Conservation (phyloP, 2,797 vertebrate species). For the Bucorvus abyssinicus region DNA sequence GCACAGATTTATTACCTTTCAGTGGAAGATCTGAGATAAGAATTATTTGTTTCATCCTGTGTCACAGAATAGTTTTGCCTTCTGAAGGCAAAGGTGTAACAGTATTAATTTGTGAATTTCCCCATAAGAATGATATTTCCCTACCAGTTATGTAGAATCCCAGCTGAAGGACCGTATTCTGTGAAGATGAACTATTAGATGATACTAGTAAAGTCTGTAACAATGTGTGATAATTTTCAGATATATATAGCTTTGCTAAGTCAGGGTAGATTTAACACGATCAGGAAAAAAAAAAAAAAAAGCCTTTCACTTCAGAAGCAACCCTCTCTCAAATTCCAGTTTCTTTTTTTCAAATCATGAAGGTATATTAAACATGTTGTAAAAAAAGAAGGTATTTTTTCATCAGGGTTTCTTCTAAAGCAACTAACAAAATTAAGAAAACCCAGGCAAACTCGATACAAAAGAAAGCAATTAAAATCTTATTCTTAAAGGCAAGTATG, state of each 20-base stretch:
- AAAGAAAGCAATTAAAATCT: not conserved
- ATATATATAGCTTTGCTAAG: not conserved
- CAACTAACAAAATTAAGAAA: not conserved
- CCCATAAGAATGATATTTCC: not conserved
- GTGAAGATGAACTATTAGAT: not conserved
- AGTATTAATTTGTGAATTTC: not conserved
- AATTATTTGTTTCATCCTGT: not conserved
- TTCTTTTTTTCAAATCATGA: not conserved
- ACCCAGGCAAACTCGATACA: not conserved
- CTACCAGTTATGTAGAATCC: not conserved
- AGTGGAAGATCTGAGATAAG: not conserved
- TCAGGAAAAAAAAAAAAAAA: not conserved
- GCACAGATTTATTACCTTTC: not conserved
- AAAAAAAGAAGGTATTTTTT: not conserved
- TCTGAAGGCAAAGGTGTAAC: not conserved
- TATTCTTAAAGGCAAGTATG: not conserved
- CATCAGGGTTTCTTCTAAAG: not conserved
- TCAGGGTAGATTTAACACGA: not conserved
- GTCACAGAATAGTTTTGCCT: not conserved
- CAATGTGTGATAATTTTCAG: not conserved
- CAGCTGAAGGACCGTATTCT: not conserved
- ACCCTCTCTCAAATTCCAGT: not conserved
- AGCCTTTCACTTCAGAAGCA: accelerated
- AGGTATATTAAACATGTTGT: not conserved
- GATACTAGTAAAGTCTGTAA: not conserved